phyloP scores from a whole-genome alignment of 2,113 vertebrate species.

The Takifugu bimaculatus region DNA sequence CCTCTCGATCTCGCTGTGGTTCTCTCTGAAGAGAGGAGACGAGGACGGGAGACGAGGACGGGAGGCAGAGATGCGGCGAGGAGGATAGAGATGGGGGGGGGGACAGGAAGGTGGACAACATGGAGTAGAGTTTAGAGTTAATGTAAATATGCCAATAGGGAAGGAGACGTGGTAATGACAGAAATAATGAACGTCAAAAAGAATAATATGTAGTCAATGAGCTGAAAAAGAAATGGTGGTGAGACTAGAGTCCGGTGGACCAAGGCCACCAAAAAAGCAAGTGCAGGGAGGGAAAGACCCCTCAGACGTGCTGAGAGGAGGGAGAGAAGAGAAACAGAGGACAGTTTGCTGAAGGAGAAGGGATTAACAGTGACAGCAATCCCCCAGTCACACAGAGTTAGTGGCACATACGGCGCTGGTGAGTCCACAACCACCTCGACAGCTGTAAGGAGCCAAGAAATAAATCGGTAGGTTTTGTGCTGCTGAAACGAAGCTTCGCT shows the following conservation, averaged over 20 bases:
- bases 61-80: conserved; percentile 43
- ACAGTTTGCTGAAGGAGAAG: conserved; percentile 49
- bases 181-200: conserved; percentile 33
- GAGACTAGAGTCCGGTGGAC: conserved; percentile 52
- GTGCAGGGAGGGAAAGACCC: conserved; percentile 52
- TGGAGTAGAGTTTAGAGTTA: conserved; percentile 57
- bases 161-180: conserved; percentile 29
- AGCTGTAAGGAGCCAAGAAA: conserved; percentile 6
- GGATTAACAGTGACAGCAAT: conserved; percentile 29
- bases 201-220: conserved; percentile 37
- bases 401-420: conserved; percentile 33
- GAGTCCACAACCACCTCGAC: conserved; percentile 5
- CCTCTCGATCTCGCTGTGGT: conserved; percentile 79
- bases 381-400: conserved; percentile 40
- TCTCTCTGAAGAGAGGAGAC: conserved; percentile 60
- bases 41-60: conserved; percentile 38
- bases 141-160: conserved; percentile 32
- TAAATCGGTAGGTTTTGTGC: conserved; percentile 17
- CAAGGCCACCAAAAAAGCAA: conserved; percentile 47
- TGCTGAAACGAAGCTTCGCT: conserved; percentile 30
- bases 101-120: conserved; percentile 54
- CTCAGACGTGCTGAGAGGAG: conserved; percentile 59
- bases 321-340: conserved; percentile 41
- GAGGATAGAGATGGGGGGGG: conserved; percentile 42
- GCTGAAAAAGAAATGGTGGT: conserved; percentile 33